Evolutionary conservation across 2,797 vertebrate genomes (phyloP).

Genomic region (Eulemur coronatus): DNA sequence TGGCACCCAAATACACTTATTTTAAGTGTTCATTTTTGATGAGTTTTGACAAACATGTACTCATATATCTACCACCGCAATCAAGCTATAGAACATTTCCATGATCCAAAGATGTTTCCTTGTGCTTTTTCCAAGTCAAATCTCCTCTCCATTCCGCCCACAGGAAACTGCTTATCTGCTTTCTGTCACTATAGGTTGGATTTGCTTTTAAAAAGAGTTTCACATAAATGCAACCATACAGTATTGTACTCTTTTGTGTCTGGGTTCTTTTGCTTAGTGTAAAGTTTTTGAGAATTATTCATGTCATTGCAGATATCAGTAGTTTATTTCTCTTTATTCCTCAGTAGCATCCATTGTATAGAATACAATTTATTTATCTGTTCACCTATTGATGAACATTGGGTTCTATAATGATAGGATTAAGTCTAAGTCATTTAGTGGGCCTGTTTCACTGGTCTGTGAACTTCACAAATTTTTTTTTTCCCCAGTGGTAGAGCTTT

Average conservation of each 20-base stretch:
- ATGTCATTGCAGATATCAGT: neutral
- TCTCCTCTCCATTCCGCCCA: neutral
- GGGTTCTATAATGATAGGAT: neutral
- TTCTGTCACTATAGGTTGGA: neutral
- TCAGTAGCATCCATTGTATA: neutral
- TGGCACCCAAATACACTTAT: neutral
- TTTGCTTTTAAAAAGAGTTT: constrained; percentile 13
- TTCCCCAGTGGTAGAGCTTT: neutral
- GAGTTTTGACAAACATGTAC: neutral
- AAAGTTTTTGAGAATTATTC: neutral
- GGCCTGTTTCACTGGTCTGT: neutral
- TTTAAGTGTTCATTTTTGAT: constrained; percentile 40
- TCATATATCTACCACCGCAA: neutral
- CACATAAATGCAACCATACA: neutral
- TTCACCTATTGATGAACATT: neutral
- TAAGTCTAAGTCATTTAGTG: neutral
- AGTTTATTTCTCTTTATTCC: neutral
- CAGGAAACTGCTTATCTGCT: neutral
- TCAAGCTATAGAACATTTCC: constrained; percentile 15
- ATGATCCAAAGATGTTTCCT: neutral
- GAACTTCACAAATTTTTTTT: neutral
- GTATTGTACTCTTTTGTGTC: neutral
- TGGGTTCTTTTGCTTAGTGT: neutral
- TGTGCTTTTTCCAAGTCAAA: neutral
- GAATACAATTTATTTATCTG: neutral